phyloP scores from a whole-genome alignment of 2,888 invertebrate genomes.

The Cheilosia pagana region DNA sequence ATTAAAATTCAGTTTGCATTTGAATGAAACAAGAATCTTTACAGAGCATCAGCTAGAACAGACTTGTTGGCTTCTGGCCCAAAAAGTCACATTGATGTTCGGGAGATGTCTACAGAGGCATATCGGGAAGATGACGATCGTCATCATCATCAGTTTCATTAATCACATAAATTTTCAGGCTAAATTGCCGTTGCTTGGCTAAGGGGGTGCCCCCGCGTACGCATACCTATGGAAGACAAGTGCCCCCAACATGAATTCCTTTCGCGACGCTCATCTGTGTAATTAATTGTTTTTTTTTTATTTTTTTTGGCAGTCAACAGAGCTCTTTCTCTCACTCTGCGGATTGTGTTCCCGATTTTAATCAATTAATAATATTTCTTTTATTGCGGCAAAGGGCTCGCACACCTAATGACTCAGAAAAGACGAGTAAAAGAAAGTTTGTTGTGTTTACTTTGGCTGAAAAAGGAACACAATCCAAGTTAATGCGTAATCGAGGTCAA shows the following conservation, averaged over 20 bases:
- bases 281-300: slow-evolving; percentile 55
- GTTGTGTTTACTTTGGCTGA: slow-evolving; percentile 12
- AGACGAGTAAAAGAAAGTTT: slow-evolving; percentile 35
- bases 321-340: slow-evolving; percentile 1
- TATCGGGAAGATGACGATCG: slow-evolving; percentile 40
- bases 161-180: slow-evolving; percentile 56
- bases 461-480: slow-evolving; percentile 13
- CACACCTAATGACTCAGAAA: slow-evolving; percentile 63
- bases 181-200: slow-evolving; percentile 23
- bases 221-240: neutral
- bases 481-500: slow-evolving; percentile 69
- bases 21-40: slow-evolving; percentile 18
- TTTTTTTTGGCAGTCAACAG: slow-evolving; percentile 20
- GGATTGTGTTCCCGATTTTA: slow-evolving; percentile 34
- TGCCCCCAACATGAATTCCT: slow-evolving; percentile 28
- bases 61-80: slow-evolving; percentile 44
- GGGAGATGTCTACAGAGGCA: slow-evolving; percentile 2
- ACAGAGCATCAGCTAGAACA: neutral
- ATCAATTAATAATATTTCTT: slow-evolving; percentile 43
- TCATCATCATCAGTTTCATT: slow-evolving; percentile 58
- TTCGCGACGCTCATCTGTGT: slow-evolving; percentile 29
- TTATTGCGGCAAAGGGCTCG: slow-evolving; percentile 49
- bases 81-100: slow-evolving; percentile 32
- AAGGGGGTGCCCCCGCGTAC: slow-evolving; percentile 10
- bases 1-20: slow-evolving; percentile 63